Evolutionary conservation across 2,888 invertebrate genomes (phyloP).

Genomic region (Odontothrips loti): DNA sequence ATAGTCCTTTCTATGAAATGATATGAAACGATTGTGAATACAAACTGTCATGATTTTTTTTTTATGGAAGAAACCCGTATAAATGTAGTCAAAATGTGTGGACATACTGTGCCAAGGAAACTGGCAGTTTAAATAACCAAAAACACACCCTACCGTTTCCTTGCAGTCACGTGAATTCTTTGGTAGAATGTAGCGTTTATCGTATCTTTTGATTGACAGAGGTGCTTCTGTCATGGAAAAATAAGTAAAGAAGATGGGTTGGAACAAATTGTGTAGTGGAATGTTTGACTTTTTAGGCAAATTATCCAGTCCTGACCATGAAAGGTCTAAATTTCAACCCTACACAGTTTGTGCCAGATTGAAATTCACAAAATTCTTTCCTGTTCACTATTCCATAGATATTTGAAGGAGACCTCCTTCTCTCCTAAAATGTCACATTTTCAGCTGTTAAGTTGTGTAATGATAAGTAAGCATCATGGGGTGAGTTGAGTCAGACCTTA

Average conservation of each 20-base stretch:
- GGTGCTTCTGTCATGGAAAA: not conserved
- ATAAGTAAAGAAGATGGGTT: slow-evolving; percentile 2
- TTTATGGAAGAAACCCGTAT: slow-evolving; percentile 1
- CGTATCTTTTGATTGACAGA: slow-evolving; percentile 17
- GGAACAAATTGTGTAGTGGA: slow-evolving; percentile 8
- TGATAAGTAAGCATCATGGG: slow-evolving; percentile 24
- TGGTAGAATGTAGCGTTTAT: slow-evolving; percentile 23
- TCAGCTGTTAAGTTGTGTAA: slow-evolving; percentile 20
- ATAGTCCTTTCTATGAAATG: slow-evolving; percentile 26
- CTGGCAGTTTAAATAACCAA: not conserved
- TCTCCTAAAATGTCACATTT: slow-evolving; percentile 26
- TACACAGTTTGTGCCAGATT: slow-evolving; percentile 15
- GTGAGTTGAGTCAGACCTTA: slow-evolving; percentile 25
- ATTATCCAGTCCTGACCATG: not conserved
- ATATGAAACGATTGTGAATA: slow-evolving; percentile 22
- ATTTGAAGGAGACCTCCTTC: slow-evolving; percentile 17
- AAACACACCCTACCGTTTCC: not conserved
- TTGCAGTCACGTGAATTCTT: slow-evolving; percentile 17
- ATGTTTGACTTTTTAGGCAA: not conserved
- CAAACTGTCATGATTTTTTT: slow-evolving; percentile 14
- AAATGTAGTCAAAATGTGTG: slow-evolving; percentile 23
- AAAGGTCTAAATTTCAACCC: slow-evolving; percentile 9
- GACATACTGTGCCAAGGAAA: slow-evolving; percentile 8
- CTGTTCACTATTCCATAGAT: slow-evolving; percentile 25
- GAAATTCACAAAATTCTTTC: slow-evolving; percentile 18